Conservation (phyloP, 2,888 invertebrate species). For the Leptinotarsa juncta region DNA sequence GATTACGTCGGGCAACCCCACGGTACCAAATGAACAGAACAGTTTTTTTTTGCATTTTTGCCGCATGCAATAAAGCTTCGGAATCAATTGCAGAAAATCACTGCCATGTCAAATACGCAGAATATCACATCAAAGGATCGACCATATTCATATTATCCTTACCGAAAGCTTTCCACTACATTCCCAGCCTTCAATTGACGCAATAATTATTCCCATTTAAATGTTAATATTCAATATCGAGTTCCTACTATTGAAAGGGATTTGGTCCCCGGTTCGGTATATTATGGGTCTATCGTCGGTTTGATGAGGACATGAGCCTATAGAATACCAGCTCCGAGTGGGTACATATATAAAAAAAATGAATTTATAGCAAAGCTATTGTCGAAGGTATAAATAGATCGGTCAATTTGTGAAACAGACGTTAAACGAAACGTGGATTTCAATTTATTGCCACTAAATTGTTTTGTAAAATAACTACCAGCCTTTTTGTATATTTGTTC, state of each 20-base stretch:
- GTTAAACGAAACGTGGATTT: no score
- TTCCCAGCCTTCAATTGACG: conserved; percentile 16
- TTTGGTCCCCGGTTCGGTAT: conserved; percentile 33
- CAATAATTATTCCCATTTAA: conserved; percentile 35
- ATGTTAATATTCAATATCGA: conserved; percentile 38
- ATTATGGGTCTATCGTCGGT: conserved; percentile 12
- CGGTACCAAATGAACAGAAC: background rate
- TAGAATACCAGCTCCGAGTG: conserved; percentile 1
- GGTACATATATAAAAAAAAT: background rate
- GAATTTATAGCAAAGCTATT: no score
- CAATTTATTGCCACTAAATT: no score
- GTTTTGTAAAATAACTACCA: no score
- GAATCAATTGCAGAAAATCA: background rate
- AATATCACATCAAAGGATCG: conserved; percentile 21
- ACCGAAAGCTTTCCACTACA: conserved; percentile 14
- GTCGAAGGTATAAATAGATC: no score
- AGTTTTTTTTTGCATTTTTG: background rate
- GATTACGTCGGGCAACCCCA: no score
- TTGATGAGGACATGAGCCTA: conserved; percentile 27
- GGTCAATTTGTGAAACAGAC: no score
- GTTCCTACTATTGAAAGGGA: conserved; percentile 35
- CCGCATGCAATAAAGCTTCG: background rate
- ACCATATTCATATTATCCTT: conserved; percentile 5
- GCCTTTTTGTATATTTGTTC: no score
- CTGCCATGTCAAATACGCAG: background rate